Evolutionary conservation across 2,113 vertebrate genomes (phyloP).

Genomic region (Planiliza haematocheilus): DNA sequence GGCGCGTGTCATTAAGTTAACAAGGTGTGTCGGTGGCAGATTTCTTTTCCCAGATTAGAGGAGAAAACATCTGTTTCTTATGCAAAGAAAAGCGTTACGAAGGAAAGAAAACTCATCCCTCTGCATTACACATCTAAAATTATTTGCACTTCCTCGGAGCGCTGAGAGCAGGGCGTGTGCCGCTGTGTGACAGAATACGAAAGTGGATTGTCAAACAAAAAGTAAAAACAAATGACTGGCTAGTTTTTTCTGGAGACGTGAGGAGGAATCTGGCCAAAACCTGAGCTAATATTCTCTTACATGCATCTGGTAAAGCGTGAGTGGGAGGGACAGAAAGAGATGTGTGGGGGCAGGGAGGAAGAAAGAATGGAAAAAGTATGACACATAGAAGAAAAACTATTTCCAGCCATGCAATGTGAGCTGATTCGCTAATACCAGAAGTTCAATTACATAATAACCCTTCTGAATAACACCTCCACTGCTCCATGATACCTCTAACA

Average conservation of each 20-base stretch:
- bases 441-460: conserved; percentile 65
- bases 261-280: conserved; percentile 22
- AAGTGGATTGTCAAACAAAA: background rate
- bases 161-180: background rate
- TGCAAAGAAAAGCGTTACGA: background rate
- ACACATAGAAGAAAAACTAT: conserved; percentile 74
- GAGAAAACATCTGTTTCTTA: conserved; percentile 6
- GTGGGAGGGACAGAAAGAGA: conserved; percentile 65
- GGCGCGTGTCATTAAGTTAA: background rate
- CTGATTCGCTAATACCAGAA: conserved; percentile 41
- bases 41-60: background rate
- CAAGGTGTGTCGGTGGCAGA: background rate
- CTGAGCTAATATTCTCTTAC: conserved; percentile 42
- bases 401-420: conserved; percentile 55
- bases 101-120: background rate
- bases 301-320: conserved; percentile 58
- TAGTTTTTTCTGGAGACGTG: conserved; percentile 1
- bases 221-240: background rate
- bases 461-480: conserved; percentile 62
- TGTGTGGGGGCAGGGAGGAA: conserved; percentile 58
- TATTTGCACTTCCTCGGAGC: background rate
- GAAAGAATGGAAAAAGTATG: conserved; percentile 73
- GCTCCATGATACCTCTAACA: conserved; percentile 42
- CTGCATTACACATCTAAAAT: background rate
- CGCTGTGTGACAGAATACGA: background rate